Conservation (phyloP, 2,888 invertebrate genomes). For the Eulithis testata region DNA sequence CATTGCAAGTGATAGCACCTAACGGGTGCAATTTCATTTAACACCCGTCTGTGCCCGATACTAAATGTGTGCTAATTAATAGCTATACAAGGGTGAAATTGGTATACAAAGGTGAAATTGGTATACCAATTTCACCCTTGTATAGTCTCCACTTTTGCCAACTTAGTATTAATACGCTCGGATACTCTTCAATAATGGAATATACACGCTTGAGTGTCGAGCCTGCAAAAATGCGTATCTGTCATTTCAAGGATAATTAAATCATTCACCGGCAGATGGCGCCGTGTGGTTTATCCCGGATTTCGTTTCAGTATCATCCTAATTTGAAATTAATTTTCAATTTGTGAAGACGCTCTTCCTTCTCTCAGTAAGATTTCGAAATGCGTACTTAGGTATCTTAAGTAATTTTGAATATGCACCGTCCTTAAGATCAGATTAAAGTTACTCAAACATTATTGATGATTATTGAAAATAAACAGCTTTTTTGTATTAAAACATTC, state of each 20-base stretch:
- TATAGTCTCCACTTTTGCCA: neutral
- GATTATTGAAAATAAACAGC: no score
- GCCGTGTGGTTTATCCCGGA: conserved; percentile 13
- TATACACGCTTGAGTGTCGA: no score
- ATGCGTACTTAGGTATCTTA: neutral
- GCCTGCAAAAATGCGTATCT: neutral
- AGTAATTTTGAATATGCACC: neutral
- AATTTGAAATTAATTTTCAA: conserved; percentile 24
- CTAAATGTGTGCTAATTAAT: no score
- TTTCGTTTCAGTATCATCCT: conserved; percentile 16
- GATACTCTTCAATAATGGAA: no score
- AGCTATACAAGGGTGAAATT: no score
- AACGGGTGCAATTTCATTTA: conserved; percentile 23
- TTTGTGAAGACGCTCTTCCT: neutral
- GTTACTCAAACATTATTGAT: no score
- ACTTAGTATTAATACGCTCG: neutral
- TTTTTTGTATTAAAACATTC: no score
- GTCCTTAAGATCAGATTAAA: no score
- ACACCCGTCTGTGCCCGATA: conserved; percentile 13
- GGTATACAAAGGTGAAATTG: no score
- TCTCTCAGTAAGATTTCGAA: neutral
- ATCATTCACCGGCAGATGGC: conserved; percentile 28
- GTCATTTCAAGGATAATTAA: conserved; percentile 28
- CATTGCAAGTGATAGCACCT: conserved; percentile 19
- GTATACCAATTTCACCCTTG: no score